Base-by-base conservation (phyloP, 2,797 vertebrate species). In the Alca torda region DNA sequence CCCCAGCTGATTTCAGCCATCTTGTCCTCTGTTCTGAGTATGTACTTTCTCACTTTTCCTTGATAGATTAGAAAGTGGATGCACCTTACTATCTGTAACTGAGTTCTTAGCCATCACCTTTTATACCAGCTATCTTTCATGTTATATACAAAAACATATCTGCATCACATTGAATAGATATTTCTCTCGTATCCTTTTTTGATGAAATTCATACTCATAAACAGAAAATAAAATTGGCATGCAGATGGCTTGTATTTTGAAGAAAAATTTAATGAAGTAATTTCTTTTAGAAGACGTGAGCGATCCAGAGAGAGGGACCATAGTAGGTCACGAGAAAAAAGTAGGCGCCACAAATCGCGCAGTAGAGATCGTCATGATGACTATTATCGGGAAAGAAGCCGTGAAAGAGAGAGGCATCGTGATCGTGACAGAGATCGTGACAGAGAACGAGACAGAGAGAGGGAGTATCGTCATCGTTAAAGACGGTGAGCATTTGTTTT, bases 281-380 rank as follows among this genome's bases (percentile, higher is more conserved):
- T 98, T 98, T 98, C 97, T 98, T 98, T 98, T 98, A 98, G 98
- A 98, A 99, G 99, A 98, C 98, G 99, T 98, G 99, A 99, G 98
- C 98, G 99, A 92, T 99, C 99, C 90, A 99, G 99, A 97, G 99
- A 99, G 97, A 99, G 99, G 86, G 99, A 99, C 98, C 99, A 99
- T 98, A 99, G 99, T 96, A 99, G 99, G 93, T 99, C 99, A 93
- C 98, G 99, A 97, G 99, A 99, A 97, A 99, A 99, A 97, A 99
- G 99, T 95, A 98, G 99, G 4, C 99, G 99, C 12, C 99, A 99
- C 98, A 99, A 99, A 97, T 99, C 99, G 11, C 99, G 99, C 83
- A 99, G 99, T 92, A 98, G 99, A n/a, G 99, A 99, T 95, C 98
- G 99, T 9, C 99, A 99, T 2, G 99, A 99, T 92, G 99, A 99